phyloP scores from a whole-genome alignment of 1,140 invertebrate species.

The Diabrotica undecimpunctata region DNA sequence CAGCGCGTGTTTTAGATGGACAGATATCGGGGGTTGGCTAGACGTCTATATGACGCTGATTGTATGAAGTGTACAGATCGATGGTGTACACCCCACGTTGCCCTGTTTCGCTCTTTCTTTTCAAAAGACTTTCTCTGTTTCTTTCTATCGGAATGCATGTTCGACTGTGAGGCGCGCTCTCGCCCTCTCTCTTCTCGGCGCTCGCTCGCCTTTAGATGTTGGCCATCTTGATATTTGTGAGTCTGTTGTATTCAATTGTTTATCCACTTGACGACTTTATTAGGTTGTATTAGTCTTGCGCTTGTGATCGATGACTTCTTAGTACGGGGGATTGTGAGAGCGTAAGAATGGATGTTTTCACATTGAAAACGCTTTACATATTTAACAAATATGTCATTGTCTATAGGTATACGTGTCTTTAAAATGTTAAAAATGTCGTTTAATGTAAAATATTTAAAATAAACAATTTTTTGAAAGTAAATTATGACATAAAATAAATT shows the following conservation, averaged over 20 bases:
- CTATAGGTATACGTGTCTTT: too few relatives aligned
- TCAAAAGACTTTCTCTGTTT: neutral
- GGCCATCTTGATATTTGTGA: slow-evolving; percentile 37
- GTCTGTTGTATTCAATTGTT: slow-evolving; percentile 6
- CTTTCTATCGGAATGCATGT: too few relatives aligned
- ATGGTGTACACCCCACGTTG: slow-evolving; percentile 31
- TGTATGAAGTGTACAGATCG: slow-evolving; percentile 39
- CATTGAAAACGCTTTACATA: too few relatives aligned
- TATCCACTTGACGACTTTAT: slow-evolving; percentile 25
- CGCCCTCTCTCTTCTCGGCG: slow-evolving; percentile 16
- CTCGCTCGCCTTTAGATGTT: slow-evolving; percentile 22
- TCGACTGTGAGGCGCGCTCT: slow-evolving; percentile 13
- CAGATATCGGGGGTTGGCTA: slow-evolving; percentile 36
- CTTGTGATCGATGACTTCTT: neutral
- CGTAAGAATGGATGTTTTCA: too few relatives aligned
- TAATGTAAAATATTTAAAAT: too few relatives aligned
- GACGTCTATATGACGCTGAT: slow-evolving; percentile 43
- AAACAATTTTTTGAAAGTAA: too few relatives aligned
- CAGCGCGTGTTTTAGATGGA: slow-evolving; percentile 29
- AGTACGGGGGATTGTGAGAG: neutral
- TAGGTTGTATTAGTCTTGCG: slow-evolving; percentile 11
- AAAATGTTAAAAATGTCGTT: too few relatives aligned
- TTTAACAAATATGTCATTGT: too few relatives aligned
- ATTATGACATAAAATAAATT: too few relatives aligned
- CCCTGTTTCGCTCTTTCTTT: slow-evolving; percentile 13